These are phyloP conservation scores for Synanthedon andrenaeformis DNA, from an alignment of 2,888 invertebrate species.

Conservation along the genomic window DNA sequence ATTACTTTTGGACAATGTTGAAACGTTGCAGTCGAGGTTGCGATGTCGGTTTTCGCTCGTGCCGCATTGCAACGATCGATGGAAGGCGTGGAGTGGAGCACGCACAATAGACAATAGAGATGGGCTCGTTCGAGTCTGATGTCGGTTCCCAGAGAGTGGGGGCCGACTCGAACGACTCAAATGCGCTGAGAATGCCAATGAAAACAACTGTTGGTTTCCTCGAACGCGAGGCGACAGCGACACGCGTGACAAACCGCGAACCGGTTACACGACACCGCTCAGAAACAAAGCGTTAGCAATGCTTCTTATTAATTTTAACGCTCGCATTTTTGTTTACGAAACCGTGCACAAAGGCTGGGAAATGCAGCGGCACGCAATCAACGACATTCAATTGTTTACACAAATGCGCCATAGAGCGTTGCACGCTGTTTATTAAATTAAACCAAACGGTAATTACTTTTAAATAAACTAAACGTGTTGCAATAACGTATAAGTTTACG, in stretches of 20 bases:
- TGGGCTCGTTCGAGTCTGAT: slow-evolving; percentile 20
- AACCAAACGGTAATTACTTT: not conserved
- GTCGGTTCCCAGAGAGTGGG: slow-evolving; percentile 26
- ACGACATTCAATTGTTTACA: slow-evolving; percentile 24
- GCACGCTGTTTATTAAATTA: not conserved
- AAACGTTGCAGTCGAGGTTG: slow-evolving; percentile 31
- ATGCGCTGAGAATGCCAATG: slow-evolving; percentile 57
- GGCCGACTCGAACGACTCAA: slow-evolving; percentile 23
- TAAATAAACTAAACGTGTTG: slow-evolving; percentile 12
- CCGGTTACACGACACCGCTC: slow-evolving; percentile 54
- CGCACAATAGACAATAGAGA: slow-evolving; percentile 37
- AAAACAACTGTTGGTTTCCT: slow-evolving; percentile 62
- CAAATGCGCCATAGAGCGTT: slow-evolving; percentile 10
- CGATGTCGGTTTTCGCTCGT: slow-evolving; percentile 22
- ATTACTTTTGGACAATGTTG: slow-evolving; percentile 29
- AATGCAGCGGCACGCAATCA: slow-evolving; percentile 18
- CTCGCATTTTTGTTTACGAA: slow-evolving; percentile 27
- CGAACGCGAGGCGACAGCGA: slow-evolving; percentile 48
- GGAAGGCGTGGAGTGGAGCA: slow-evolving; percentile 18
- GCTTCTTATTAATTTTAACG: slow-evolving; percentile 46
- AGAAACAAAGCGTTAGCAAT: slow-evolving; percentile 53
- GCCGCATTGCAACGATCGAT: slow-evolving; percentile 20
- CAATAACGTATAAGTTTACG: slow-evolving; percentile 12
- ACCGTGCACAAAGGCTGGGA: slow-evolving; percentile 21
- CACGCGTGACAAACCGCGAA: slow-evolving; percentile 52